A percentile compares a stretch with the other conserved stretches of the same genome.
Evolutionary conservation across 2,797 vertebrate genomes (phyloP).

Genomic region (Momotus momota): DNA sequence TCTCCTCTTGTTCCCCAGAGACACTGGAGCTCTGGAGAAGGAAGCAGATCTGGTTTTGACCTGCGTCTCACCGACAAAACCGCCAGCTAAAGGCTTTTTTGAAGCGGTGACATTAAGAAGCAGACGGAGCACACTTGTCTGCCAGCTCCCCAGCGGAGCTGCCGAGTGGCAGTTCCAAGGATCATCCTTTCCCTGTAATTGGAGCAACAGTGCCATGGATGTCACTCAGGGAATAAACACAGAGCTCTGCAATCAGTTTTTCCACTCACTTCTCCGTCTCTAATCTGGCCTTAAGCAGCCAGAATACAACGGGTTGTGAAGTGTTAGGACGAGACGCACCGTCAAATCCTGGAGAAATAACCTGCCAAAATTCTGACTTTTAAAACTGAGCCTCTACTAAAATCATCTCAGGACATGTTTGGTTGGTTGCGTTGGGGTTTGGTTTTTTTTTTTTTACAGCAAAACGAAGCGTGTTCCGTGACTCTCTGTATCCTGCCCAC

Average conservation of each 20-base stretch:
- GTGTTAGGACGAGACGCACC: neutral
- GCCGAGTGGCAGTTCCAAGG: neutral
- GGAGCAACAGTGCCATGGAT: neutral
- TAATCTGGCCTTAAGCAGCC: neutral
- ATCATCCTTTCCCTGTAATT: neutral
- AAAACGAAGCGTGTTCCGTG: rapidly evolving
- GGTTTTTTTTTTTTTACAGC: neutral
- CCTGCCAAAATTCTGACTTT: neutral
- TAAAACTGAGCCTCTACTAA: neutral
- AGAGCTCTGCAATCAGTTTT: neutral
- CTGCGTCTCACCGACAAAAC: neutral
- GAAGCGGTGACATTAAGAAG: neutral
- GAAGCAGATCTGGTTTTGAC: neutral
- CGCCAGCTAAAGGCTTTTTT: neutral
- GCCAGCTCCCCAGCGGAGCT: neutral
- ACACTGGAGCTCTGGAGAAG: neutral
- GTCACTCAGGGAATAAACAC: neutral
- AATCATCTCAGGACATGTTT: neutral
- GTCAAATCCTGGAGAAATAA: neutral
- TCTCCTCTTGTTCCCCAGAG: neutral
- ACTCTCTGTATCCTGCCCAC: rapidly evolving
- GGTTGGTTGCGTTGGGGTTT: too few relatives aligned
- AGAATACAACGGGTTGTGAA: rapidly evolving
- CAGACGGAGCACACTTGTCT: neutral
- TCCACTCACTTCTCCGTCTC: neutral